Evolutionary conservation across 2,797 vertebrate species (phyloP), one percentile per base, ranked within the genome.

Genomic region (Myotis vivesi): DNA sequence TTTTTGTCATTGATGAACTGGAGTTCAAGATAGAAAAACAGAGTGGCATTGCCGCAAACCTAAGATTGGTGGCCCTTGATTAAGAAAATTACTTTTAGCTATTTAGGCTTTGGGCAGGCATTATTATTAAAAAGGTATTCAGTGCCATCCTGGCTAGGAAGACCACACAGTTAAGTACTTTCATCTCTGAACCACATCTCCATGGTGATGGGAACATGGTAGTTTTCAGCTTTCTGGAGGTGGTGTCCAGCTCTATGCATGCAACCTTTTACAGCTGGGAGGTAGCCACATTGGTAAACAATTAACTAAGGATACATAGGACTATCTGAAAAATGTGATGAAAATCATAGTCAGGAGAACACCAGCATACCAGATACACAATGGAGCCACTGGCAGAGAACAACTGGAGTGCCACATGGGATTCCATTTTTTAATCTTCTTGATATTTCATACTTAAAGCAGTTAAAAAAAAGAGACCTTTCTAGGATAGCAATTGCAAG

Each of bases 131-230:
- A 66, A 59, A 64, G 22, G 55, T 51, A 6, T 73, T 15, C 38
- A 44, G 57, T 33, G 46, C 17, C 20, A 10, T 64, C 59, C 15
- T 87, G 80, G 28, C 23, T 30, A 55, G 59, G 68, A 89, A 51
- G 38, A 59, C 13, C 55, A 49, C 20, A 2, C 23, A 73, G 38
- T n/a, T 71, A 20, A 19, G 20, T 19, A 53, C 75, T 85, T 57
- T 91, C 11, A 81, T 88, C 83, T 64, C n/a, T 36, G 87, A 80
- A 71, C 38, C 82, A 95, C 82, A 71, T 97, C 79, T 95, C 19
- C 19, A 30, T 71, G 89, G 82, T 49, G 53, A 25, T 44, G 53
- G 80, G 38, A 95, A 57, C 12, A 23, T 36, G 51, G 59, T 69
- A 38, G n/a, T 75, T 57, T 46, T 92, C 68, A 0, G 2, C n/a